Evolutionary conservation across 2,797 vertebrate species (phyloP).

Genomic region (Pristis pectinata): DNA sequence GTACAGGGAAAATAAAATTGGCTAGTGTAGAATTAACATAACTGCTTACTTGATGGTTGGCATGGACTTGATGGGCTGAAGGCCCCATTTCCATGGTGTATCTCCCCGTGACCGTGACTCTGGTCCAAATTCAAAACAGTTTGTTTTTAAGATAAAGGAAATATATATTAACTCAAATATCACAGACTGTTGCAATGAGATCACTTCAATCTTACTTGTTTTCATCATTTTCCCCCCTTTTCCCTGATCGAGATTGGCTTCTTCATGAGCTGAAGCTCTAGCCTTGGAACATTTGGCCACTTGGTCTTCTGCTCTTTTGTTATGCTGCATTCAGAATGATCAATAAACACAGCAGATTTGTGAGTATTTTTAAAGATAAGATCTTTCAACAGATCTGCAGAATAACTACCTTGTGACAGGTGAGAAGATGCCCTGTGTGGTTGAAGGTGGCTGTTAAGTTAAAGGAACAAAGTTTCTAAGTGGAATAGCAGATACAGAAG

Average conservation of each 20-base stretch:
- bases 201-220: background rate
- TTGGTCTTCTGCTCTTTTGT: background rate
- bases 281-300: background rate
- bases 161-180: background rate
- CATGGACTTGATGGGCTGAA: no score
- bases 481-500: no score
- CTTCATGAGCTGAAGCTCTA: background rate
- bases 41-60: no score
- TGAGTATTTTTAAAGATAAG: background rate
- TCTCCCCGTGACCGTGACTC: no score
- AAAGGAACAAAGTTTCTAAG: no score
- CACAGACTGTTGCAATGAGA: background rate
- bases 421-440: background rate
- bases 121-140: no score
- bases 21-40: no score
- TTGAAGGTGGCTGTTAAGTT: background rate
- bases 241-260: background rate
- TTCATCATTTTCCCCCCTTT: background rate
- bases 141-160: no score
- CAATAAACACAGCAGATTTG: background rate
- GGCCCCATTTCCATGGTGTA: no score
- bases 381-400: background rate
- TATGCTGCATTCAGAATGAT: background rate
- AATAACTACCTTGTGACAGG: background rate
- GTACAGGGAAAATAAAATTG: no score